Evolutionary conservation across 2,888 invertebrate species (phyloP).

Genomic region (Epirrita christyi): DNA sequence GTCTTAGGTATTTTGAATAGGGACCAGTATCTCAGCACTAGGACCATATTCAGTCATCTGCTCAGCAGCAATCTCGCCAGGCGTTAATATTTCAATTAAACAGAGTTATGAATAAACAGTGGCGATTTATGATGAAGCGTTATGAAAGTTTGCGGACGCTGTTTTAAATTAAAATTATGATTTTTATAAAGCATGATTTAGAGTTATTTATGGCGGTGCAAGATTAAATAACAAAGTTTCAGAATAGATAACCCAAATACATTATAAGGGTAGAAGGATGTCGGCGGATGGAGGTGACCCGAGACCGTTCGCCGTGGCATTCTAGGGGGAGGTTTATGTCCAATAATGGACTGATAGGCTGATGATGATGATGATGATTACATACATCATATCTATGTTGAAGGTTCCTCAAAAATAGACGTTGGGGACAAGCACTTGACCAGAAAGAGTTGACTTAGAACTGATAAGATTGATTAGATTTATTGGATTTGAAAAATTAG

Average conservation of each 20-base stretch:
- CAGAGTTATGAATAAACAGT: conserved; percentile 28
- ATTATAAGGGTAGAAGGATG: no score
- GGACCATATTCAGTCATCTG: conserved; percentile 7
- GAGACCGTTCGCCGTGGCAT: no score
- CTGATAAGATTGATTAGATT: no score
- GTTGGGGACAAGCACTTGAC: no score
- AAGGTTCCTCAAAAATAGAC: no score
- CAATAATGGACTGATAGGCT: no score
- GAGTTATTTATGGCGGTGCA: conserved; percentile 21
- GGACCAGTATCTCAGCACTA: not conserved
- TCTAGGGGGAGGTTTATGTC: no score
- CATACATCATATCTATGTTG: no score
- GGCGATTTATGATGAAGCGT: conserved; percentile 35
- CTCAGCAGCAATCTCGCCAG: conserved; percentile 11
- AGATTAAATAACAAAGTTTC: conserved; percentile 20
- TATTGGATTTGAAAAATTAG: no score
- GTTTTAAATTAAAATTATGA: conserved; percentile 33
- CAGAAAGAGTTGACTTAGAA: no score
- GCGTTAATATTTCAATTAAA: conserved; percentile 38
- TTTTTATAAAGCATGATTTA: conserved; percentile 29
- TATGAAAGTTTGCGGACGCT: conserved; percentile 30
- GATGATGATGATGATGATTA: no score
- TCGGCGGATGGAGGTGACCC: no score
- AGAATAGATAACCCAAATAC: not conserved
- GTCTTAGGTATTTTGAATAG: not conserved